phyloP scores from a whole-genome alignment of 2,888 invertebrate genomes.

The Campopleginae sp. region DNA sequence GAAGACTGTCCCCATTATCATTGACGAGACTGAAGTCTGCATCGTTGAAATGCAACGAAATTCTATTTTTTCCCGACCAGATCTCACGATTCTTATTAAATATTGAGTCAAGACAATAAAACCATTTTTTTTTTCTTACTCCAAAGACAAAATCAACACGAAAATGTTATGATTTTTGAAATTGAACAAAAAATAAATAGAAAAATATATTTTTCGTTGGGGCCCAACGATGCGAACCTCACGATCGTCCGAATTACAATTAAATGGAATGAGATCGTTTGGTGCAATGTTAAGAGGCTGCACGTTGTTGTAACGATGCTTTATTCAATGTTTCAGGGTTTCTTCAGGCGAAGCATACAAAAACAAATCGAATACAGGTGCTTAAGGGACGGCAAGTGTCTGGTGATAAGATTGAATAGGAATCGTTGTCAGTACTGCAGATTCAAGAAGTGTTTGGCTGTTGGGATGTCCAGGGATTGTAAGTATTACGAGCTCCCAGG shows the following conservation, averaged over 20 bases:
- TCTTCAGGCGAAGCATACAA: constrained; percentile 97
- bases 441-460: constrained; percentile 97
- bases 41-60: too few species aligned
- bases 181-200: too few species aligned
- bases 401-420: constrained; percentile 96
- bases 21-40: too few species aligned
- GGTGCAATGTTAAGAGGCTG: background rate
- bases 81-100: too few species aligned
- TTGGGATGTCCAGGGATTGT: constrained; percentile 99
- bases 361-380: constrained; percentile 98
- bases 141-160: too few species aligned
- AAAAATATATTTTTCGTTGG: too few species aligned
- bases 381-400: constrained; percentile 96
- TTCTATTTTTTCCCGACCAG: too few species aligned
- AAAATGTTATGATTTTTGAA: too few species aligned
- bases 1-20: too few species aligned
- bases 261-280: background rate
- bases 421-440: constrained; percentile 98
- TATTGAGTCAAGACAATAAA: too few species aligned
- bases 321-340: constrained; percentile 89
- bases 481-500: constrained; percentile 85
- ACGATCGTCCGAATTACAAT: background rate
- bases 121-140: too few species aligned
- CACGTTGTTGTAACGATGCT: background rate
- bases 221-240: too few species aligned